Conservation (phyloP, 2,797 vertebrate genomes). For the Chaetodon trifasciatus region DNA sequence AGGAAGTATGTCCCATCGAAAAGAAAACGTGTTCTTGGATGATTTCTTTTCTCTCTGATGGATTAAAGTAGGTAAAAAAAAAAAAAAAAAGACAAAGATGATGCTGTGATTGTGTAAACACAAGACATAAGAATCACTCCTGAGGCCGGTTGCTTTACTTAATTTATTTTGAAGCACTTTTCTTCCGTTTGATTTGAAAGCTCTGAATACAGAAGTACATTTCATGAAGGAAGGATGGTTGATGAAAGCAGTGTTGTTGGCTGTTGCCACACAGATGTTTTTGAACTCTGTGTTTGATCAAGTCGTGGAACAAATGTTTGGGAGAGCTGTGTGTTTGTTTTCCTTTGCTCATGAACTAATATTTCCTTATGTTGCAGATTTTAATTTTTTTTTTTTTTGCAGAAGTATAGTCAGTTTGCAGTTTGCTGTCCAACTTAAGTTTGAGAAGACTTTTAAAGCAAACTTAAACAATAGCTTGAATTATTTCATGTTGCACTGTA, state of each 20-base stretch:
- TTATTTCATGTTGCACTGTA: conserved; percentile 70
- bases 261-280: conserved; percentile 5
- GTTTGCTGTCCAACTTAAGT: conserved; percentile 47
- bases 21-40: background rate
- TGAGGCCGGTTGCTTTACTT: conserved; percentile 4
- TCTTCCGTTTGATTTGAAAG: conserved; percentile 30
- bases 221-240: conserved; percentile 46
- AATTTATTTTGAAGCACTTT: conserved; percentile 62
- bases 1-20: conserved; percentile 26
- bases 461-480: conserved; percentile 59
- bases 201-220: conserved; percentile 25
- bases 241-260: conserved; percentile 19
- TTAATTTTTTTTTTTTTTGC: conserved; percentile 32
- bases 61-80: background rate
- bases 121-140: conserved; percentile 5
- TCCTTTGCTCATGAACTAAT: conserved; percentile 6
- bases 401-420: conserved; percentile 31
- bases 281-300: conserved; percentile 5
- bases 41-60: background rate
- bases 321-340: conserved; percentile 13
- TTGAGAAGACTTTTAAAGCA: conserved; percentile 51
- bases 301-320: conserved; percentile 25
- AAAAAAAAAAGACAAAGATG: conserved; percentile 2
- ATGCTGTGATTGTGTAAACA: conserved; percentile 4
- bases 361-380: conserved; percentile 28